Evolutionary conservation across 1,140 invertebrate species (phyloP).

Genomic region (Psilanteris sp.): DNA sequence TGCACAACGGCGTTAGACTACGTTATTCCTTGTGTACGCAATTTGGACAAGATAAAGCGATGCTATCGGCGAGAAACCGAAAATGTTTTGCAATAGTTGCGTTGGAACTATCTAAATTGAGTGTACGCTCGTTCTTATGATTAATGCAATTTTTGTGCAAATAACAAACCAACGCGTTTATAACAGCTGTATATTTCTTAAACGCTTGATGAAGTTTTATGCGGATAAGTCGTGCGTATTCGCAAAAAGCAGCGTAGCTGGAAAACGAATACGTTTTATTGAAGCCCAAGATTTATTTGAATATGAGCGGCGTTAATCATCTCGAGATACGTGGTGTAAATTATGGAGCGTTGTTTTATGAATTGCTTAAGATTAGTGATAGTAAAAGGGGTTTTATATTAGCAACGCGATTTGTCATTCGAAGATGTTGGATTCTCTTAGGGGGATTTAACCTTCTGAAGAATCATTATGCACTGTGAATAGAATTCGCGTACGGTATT

Average conservation of each 20-base stretch:
- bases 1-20: conserved; percentile 55
- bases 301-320: conserved; percentile 30
- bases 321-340: conserved; percentile 19
- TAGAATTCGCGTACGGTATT: neutral
- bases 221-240: conserved; percentile 18
- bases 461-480: neutral
- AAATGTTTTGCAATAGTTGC: too few relatives aligned
- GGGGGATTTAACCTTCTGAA: conserved; percentile 1
- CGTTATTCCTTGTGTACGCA: conserved; percentile 8
- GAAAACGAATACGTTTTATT: conserved; percentile 33
- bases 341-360: conserved; percentile 48
- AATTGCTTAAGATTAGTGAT: conserved; percentile 41
- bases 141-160: conserved; percentile 53
- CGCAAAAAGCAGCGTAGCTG: conserved; percentile 1
- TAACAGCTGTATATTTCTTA: conserved; percentile 26
- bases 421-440: neutral
- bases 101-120: too few relatives aligned
- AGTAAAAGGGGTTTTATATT: conserved; percentile 38
- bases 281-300: conserved; percentile 37
- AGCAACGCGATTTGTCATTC: conserved; percentile 20
- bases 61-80: conserved; percentile 8
- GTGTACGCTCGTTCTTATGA: conserved; percentile 7
- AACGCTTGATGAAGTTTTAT: conserved; percentile 32
- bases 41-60: conserved; percentile 40
- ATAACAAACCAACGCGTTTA: conserved; percentile 37